Conservation (phyloP, 1,140 invertebrate genomes). For the Zophobas morio region DNA sequence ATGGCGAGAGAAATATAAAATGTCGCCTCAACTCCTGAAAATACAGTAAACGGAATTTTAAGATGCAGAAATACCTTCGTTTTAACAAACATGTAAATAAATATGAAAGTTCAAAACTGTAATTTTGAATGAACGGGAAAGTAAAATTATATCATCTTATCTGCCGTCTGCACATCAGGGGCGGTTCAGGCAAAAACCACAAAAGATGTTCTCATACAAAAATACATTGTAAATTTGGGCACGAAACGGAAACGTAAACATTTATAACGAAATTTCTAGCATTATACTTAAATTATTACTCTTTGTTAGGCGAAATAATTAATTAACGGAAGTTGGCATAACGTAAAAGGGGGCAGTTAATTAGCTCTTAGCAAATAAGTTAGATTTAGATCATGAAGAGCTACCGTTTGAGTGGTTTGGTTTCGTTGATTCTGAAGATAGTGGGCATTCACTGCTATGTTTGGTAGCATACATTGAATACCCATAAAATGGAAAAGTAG, state of each 20-base stretch:
- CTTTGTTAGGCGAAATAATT: slow-evolving; percentile 29
- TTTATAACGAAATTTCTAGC: slow-evolving; percentile 8
- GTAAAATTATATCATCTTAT: slow-evolving; percentile 11
- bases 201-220: no score
- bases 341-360: slow-evolving; percentile 17
- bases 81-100: slow-evolving; percentile 41
- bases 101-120: slow-evolving; percentile 36
- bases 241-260: not conserved
- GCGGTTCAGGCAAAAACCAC: not conserved
- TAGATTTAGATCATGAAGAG: not conserved
- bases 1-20: slow-evolving; percentile 29
- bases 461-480: no score
- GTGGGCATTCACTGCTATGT: no score
- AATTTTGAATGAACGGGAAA: slow-evolving; percentile 37
- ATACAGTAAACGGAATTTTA: slow-evolving; percentile 36
- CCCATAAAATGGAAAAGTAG: no score
- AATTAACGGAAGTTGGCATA: slow-evolving; percentile 28
- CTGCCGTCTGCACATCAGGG: not conserved
- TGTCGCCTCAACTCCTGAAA: slow-evolving; percentile 30
- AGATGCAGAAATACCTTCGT: slow-evolving; percentile 29
- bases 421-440: no score
- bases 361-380: slow-evolving; percentile 4
- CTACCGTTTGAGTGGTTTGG: no score
- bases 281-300: slow-evolving; percentile 17
- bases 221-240: not conserved